Conservation (phyloP, 2,113 vertebrate species). For the Actinemys pallida region DNA sequence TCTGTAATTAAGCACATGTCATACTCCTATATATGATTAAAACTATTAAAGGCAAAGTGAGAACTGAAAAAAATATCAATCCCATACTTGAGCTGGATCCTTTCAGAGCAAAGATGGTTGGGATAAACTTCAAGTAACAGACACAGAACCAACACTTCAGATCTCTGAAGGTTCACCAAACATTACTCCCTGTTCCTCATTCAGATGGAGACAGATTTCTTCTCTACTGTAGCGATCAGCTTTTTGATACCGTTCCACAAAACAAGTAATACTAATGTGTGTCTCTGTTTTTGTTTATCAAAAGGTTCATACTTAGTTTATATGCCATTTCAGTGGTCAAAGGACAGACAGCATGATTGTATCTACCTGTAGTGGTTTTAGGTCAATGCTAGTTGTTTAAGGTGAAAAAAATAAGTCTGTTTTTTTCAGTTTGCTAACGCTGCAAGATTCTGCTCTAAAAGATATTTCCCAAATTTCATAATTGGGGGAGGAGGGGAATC, state of each 20-base stretch:
- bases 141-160: not conserved
- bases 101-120: not conserved
- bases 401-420: not conserved
- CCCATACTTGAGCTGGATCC: not conserved
- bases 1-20: not conserved
- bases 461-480: not conserved
- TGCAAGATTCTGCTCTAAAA: not conserved
- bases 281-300: not conserved
- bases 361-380: not conserved
- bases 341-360: not conserved
- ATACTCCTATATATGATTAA: not conserved
- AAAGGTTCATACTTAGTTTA: not conserved
- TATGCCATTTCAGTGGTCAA: rapidly evolving
- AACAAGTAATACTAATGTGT: rapidly evolving
- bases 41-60: not conserved
- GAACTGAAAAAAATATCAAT: not conserved
- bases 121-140: not conserved
- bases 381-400: not conserved
- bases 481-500: no score
- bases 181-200: not conserved
- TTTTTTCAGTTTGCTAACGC: not conserved
- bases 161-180: not conserved
- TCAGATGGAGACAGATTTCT: not conserved
- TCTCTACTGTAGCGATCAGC: not conserved
- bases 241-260: not conserved